A percentile compares a stretch with the other conserved stretches of the same genome.
Evolutionary conservation across 2,888 invertebrate genomes (phyloP).

Genomic region (Catocala fraxini): DNA sequence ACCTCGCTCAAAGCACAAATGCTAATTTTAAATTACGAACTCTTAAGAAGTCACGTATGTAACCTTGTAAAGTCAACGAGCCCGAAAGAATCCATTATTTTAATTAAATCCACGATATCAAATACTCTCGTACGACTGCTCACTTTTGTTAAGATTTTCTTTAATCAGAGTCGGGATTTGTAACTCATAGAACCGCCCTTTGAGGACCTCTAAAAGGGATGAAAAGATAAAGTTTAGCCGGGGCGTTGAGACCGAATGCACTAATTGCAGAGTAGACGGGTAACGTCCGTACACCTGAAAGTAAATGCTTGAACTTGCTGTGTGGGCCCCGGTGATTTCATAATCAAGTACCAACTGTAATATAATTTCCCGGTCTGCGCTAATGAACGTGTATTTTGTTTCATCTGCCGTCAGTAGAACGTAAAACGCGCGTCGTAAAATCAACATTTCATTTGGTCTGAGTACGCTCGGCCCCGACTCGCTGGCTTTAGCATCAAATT

Average conservation of each 20-base stretch:
- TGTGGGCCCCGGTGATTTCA: conserved; percentile 69
- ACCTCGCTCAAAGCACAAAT: conserved; percentile 48
- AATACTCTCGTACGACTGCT: conserved; percentile 48
- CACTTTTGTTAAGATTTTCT: conserved; percentile 51
- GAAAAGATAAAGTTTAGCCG: conserved; percentile 46
- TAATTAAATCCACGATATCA: conserved; percentile 48
- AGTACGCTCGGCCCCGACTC: conserved; percentile 55
- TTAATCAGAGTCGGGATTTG: conserved; percentile 40
- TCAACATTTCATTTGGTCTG: conserved; percentile 77
- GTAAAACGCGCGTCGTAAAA: conserved; percentile 75
- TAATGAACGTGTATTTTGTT: conserved; percentile 86
- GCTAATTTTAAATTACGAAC: conserved; percentile 68
- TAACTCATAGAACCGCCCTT: conserved; percentile 32
- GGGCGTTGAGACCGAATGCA: conserved; percentile 44
- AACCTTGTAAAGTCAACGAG: conserved; percentile 57
- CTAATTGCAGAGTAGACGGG: conserved; percentile 56
- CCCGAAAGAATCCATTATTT: conserved; percentile 61
- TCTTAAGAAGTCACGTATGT: conserved; percentile 43
- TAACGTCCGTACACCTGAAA: conserved; percentile 43
- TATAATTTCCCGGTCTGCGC: conserved; percentile 79
- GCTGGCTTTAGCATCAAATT: conserved; percentile 67
- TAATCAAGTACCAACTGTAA: conserved; percentile 80
- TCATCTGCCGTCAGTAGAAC: conserved; percentile 75
- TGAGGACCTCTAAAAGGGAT: conserved; percentile 37
- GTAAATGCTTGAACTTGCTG: conserved; percentile 58